A percentile compares a stretch with the other conserved stretches of the same genome.
Evolutionary conservation across 2,888 invertebrate genomes (phyloP).

Genomic region (Podabrus alpinus): DNA sequence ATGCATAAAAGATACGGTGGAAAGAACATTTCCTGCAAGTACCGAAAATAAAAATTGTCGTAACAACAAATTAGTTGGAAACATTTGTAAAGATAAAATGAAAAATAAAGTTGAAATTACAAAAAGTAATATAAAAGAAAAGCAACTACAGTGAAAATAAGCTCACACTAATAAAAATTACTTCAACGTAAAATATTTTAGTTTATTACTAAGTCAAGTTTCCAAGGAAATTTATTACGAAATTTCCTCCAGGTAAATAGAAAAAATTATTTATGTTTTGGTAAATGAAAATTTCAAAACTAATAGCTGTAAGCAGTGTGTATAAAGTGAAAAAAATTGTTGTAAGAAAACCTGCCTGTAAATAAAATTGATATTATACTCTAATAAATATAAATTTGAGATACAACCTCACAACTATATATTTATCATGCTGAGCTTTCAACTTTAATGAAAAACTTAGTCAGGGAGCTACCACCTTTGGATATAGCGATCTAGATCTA

Average conservation of each 20-base stretch:
- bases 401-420: too few relatives aligned
- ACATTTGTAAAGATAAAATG: not conserved
- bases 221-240: not conserved
- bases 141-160: not conserved
- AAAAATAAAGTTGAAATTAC: not conserved
- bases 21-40: not conserved
- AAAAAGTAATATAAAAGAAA: not conserved
- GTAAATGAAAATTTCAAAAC: too few relatives aligned
- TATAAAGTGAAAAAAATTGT: too few relatives aligned
- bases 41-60: not conserved
- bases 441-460: too few relatives aligned
- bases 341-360: too few relatives aligned
- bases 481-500: too few relatives aligned
- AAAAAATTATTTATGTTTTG: not conserved
- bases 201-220: not conserved
- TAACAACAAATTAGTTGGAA: not conserved
- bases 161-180: not conserved
- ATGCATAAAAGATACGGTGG: not conserved
- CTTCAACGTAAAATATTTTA: not conserved
- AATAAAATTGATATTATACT: too few relatives aligned
- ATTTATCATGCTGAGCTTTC: too few relatives aligned
- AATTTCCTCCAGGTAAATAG: not conserved
- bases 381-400: too few relatives aligned
- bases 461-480: too few relatives aligned
- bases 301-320: too few relatives aligned